Conservation (phyloP, 1,140 invertebrate genomes). For the Lasaia peninsularis region DNA sequence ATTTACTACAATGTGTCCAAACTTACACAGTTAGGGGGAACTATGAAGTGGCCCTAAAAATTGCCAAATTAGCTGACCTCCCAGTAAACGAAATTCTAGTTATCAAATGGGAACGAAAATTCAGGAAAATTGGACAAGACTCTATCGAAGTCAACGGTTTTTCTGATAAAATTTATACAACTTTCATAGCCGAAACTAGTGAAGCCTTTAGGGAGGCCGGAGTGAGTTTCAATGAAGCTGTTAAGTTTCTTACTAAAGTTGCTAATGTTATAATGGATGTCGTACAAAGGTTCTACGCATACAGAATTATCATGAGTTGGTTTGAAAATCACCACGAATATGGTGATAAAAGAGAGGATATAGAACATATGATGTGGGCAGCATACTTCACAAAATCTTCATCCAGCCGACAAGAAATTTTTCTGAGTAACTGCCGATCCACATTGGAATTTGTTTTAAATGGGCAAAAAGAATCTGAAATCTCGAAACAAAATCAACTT, state of each 20-base stretch:
- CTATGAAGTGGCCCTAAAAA: slow-evolving; percentile 78
- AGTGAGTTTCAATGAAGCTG: slow-evolving; percentile 73
- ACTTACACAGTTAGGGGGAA: slow-evolving; percentile 69
- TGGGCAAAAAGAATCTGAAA: slow-evolving; percentile 49
- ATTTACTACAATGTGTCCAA: slow-evolving; percentile 71
- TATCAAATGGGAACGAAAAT: slow-evolving; percentile 73
- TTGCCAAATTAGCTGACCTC: slow-evolving; percentile 75
- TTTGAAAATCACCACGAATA: slow-evolving; percentile 67
- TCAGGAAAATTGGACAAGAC: slow-evolving; percentile 52
- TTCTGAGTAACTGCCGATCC: slow-evolving; percentile 53
- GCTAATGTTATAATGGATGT: slow-evolving; percentile 66
- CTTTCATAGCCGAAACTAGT: slow-evolving; percentile 79
- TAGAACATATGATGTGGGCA: slow-evolving; percentile 78
- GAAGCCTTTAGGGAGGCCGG: slow-evolving; percentile 76
- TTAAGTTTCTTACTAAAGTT: slow-evolving; percentile 77
- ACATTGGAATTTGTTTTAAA: slow-evolving; percentile 57
- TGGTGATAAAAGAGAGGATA: slow-evolving; percentile 55
- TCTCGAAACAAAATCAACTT: slow-evolving; percentile 40
- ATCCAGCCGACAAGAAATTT: slow-evolving; percentile 35
- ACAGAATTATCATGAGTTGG: slow-evolving; percentile 78
- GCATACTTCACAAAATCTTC: slow-evolving; percentile 59
- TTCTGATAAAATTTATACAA: slow-evolving; percentile 24
- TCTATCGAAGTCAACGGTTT: slow-evolving; percentile 51
- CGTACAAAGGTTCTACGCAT: slow-evolving; percentile 74
- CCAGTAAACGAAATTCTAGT: slow-evolving; percentile 73